These are phyloP conservation scores for Mimachlamys varia DNA, from an alignment of 2,888 invertebrate genomes.

Conservation along the genomic window DNA sequence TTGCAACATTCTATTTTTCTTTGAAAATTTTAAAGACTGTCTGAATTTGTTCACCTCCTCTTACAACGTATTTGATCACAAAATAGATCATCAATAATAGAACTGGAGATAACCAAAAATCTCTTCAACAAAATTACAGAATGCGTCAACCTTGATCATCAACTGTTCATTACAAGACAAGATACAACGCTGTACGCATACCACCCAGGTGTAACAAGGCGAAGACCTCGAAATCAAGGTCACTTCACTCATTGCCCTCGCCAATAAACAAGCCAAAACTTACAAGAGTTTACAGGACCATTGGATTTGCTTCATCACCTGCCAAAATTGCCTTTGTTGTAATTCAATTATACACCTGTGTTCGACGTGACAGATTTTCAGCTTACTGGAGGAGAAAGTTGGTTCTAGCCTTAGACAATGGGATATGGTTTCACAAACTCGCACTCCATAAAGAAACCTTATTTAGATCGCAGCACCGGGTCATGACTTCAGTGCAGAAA, in stretches of 20 bases:
- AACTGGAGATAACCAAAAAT: too few relatives aligned
- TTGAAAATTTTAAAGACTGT: constrained; percentile 8
- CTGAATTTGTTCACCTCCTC: background rate
- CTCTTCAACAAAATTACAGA: background rate
- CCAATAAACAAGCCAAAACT: background rate
- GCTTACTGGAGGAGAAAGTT: constrained; percentile 32
- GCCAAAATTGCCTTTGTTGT: constrained; percentile 20
- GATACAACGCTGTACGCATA: background rate
- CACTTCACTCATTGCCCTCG: background rate
- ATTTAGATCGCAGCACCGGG: background rate
- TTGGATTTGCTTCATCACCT: constrained; percentile 31
- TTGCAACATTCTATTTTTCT: background rate
- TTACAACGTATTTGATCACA: too few relatives aligned
- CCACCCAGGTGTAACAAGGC: background rate
- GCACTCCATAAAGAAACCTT: constrained; percentile 24
- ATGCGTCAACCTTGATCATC: background rate
- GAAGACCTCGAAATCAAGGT: constrained; percentile 9
- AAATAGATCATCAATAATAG: too few relatives aligned
- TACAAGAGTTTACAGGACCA: constrained; percentile 28
- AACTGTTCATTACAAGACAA: background rate
- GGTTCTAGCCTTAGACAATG: constrained; percentile 25
- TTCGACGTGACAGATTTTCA: constrained; percentile 11
- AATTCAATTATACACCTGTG: constrained; percentile 28
- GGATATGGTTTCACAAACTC: constrained; percentile 36
- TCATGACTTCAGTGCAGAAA: background rate